Percentiles rank a stretch among this genome's conserved stretches.
Evolutionary conservation across 1,140 invertebrate species (phyloP).

Genomic region (Dreissena polymorpha): DNA sequence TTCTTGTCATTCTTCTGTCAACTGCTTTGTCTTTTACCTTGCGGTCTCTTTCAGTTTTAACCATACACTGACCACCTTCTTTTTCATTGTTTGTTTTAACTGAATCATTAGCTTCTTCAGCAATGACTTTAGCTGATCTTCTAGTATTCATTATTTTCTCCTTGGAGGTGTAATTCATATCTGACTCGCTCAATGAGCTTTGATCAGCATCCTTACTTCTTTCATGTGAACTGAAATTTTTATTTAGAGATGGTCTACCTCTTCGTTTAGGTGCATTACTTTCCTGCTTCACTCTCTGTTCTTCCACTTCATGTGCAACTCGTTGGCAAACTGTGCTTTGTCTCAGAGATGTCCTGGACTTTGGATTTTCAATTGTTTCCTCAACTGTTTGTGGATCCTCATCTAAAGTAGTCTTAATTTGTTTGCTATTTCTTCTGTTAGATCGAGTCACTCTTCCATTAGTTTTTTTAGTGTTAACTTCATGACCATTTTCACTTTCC

Average conservation of each 20-base stretch:
- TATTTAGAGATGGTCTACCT: slow-evolving; percentile 35
- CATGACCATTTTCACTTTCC: slow-evolving; percentile 41
- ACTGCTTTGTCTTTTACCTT: background rate
- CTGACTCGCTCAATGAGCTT: too few relatives aligned
- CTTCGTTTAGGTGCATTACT: slow-evolving; percentile 2
- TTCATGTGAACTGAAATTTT: background rate
- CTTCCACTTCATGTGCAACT: slow-evolving; percentile 45
- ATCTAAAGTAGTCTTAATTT: background rate
- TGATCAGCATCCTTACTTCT: too few relatives aligned
- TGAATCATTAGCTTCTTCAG: background rate
- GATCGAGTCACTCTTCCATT: slow-evolving; percentile 24
- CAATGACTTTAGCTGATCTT: background rate
- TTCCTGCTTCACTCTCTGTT: slow-evolving; percentile 32
- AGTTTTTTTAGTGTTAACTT: slow-evolving; percentile 27
- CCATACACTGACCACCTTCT: background rate
- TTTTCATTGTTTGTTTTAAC: background rate
- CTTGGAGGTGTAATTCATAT: background rate
- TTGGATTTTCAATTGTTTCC: slow-evolving; percentile 55
- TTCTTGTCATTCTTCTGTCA: background rate
- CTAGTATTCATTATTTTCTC: background rate
- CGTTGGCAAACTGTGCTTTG: slow-evolving; percentile 47
- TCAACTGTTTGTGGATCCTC: slow-evolving; percentile 56
- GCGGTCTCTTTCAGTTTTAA: background rate
- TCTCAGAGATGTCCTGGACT: slow-evolving; percentile 48
- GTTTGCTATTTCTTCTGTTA: background rate